A percentile compares a stretch with the other conserved stretches of the same genome.
Conservation (phyloP, 2,888 invertebrate genomes). For the Callosobruchus maculatus region DNA sequence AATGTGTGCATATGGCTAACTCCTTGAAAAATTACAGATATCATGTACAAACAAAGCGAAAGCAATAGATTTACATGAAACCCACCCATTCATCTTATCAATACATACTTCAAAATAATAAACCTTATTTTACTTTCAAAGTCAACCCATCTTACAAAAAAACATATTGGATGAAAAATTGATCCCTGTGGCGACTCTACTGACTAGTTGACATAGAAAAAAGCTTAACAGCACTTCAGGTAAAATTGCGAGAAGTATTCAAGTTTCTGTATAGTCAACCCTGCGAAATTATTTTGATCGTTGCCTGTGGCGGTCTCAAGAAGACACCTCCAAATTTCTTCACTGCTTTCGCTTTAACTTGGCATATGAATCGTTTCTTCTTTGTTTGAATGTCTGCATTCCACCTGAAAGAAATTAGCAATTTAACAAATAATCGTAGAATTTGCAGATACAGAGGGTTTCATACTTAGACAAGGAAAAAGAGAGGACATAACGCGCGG, state of each 20-base stretch:
- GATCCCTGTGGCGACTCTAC: background rate
- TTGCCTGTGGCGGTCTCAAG: constrained; percentile 19
- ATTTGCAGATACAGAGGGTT: too few species aligned
- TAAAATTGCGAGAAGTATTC: background rate
- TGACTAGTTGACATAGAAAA: background rate
- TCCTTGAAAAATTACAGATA: too few species aligned
- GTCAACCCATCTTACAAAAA: too few species aligned
- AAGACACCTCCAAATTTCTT: constrained; percentile 20
- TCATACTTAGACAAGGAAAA: too few species aligned
- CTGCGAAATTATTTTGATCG: constrained; percentile 3
- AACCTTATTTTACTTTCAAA: too few species aligned
- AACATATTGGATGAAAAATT: background rate
- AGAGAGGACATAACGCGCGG: too few species aligned
- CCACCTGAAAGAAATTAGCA: constrained; percentile 54
- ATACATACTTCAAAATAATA: too few species aligned
- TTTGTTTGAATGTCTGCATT: constrained; percentile 59
- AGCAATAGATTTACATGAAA: too few species aligned
- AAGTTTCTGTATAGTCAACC: background rate
- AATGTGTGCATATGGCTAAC: too few species aligned
- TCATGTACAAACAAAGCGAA: too few species aligned
- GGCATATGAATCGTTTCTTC: constrained; percentile 63
- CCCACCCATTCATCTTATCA: too few species aligned
- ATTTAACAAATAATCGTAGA: too few species aligned
- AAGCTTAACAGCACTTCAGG: background rate
- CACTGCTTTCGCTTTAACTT: constrained; percentile 45